phyloP scores from a whole-genome alignment of 2,113 vertebrate species.

The Chascanopsetta lugubris region DNA sequence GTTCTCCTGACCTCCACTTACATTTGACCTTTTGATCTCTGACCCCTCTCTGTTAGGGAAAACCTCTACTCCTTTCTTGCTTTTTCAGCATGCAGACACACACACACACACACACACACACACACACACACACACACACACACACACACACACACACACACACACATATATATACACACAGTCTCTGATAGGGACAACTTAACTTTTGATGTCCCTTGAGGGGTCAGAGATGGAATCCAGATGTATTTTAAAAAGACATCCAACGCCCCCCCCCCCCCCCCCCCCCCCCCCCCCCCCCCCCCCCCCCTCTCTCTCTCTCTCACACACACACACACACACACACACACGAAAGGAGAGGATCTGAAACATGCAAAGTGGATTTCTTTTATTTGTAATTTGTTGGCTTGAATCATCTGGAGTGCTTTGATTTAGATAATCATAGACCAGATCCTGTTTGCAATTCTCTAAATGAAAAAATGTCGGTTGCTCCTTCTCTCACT shows the following conservation, averaged over 20 bases:
- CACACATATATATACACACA: slow-evolving; percentile 3
- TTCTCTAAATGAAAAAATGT: background rate
- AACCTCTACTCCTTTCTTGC: slow-evolving; percentile 21
- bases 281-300: too few species aligned
- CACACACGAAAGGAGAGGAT: slow-evolving; percentile 39
- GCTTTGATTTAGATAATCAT: slow-evolving; percentile 38
- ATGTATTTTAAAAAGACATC: slow-evolving; percentile 63
- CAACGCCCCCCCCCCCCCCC: too few species aligned
- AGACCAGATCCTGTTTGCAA: slow-evolving; percentile 28
- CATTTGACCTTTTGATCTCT: slow-evolving; percentile 47
- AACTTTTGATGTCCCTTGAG: slow-evolving; percentile 61
- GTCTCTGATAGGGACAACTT: slow-evolving; percentile 42
- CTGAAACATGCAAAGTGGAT: slow-evolving; percentile 51
- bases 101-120: slow-evolving; percentile 18
- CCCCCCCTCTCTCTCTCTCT: slow-evolving; percentile 46
- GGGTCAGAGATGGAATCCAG: slow-evolving; percentile 69
- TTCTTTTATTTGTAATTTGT: slow-evolving; percentile 41
- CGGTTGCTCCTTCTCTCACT: background rate
- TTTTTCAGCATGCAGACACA: slow-evolving; percentile 25
- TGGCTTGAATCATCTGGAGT: slow-evolving; percentile 38
- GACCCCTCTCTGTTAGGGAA: slow-evolving; percentile 38
- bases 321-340: background rate
- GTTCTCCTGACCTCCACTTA: slow-evolving; percentile 27
- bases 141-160: slow-evolving; percentile 7
- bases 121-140: slow-evolving; percentile 11